These are phyloP conservation scores for Dinomys branickii DNA, from an alignment of 2,113 vertebrate species.

Conservation along the genomic window DNA sequence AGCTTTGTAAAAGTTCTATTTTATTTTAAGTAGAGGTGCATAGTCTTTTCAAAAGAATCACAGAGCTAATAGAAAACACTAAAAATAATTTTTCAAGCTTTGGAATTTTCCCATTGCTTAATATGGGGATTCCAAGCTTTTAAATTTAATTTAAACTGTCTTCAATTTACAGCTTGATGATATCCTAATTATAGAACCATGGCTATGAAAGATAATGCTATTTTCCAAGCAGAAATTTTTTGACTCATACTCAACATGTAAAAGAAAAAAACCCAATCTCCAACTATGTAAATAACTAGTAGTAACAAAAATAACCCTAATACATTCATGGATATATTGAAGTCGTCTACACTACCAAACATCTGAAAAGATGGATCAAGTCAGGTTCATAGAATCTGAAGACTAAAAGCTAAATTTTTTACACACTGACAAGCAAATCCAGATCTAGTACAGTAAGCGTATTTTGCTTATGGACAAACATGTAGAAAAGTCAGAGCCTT, in stretches of 20 bases:
- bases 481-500: background rate
- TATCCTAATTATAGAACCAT: background rate
- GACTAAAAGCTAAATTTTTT: slow-evolving; percentile 24
- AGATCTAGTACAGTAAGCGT: background rate
- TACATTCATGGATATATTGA: background rate
- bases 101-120: background rate
- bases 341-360: background rate
- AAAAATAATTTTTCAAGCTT: slow-evolving; percentile 24
- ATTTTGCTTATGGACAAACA: slow-evolving; percentile 11
- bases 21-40: background rate
- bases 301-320: background rate
- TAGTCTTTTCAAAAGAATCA: slow-evolving; percentile 38
- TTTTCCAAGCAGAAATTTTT: slow-evolving; percentile 39
- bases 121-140: background rate
- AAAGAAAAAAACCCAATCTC: background rate
- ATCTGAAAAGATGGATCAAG: slow-evolving; percentile 13
- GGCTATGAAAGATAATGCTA: background rate
- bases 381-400: slow-evolving; percentile 6
- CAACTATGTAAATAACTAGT: background rate
- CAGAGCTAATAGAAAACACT: background rate
- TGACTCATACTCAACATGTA: background rate
- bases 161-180: background rate
- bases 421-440: background rate
- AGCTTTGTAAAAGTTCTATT: slow-evolving; percentile 32
- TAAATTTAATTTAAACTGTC: background rate